Evolutionary conservation across 2,888 invertebrate species (phyloP).

Genomic region (Galerucella calmariensis): DNA sequence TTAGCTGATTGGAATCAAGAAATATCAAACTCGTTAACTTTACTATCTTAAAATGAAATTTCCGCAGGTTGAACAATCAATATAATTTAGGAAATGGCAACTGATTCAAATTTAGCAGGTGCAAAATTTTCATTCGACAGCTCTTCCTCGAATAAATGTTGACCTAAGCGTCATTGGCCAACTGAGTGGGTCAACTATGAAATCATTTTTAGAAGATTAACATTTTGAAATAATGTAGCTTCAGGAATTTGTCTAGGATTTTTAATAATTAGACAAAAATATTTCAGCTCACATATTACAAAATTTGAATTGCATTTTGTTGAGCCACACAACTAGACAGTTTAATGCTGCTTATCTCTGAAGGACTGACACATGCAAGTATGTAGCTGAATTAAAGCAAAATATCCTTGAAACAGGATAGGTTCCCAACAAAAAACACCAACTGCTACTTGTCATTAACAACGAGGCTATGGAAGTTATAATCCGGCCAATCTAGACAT

Average conservation of each 20-base stretch:
- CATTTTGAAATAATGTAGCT: background rate
- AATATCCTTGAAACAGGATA: too few species aligned
- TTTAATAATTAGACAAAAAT: background rate
- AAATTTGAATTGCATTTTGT: too few species aligned
- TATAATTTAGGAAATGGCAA: constrained; percentile 37
- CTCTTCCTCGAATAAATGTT: constrained; percentile 39
- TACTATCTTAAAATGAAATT: constrained; percentile 47
- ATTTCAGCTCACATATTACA: too few species aligned
- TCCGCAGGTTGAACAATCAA: constrained; percentile 48
- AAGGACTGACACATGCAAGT: too few species aligned
- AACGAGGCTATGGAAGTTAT: too few species aligned
- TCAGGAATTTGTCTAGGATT: background rate
- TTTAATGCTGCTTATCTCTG: too few species aligned
- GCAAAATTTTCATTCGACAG: constrained; percentile 39
- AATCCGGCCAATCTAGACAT: too few species aligned
- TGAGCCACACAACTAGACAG: too few species aligned
- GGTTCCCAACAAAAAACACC: too few species aligned
- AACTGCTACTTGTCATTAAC: too few species aligned
- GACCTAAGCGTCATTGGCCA: constrained; percentile 6
- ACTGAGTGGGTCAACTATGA: background rate
- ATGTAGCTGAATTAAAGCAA: too few species aligned
- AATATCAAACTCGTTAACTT: constrained; percentile 54
- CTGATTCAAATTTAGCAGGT: constrained; percentile 44
- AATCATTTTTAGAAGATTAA: background rate
- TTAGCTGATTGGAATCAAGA: constrained; percentile 55